Percentiles rank a stretch among this genome's conserved stretches.
These are phyloP conservation scores for Drosophila kanapiae DNA, from an alignment of 1,140 invertebrate genomes.

Conservation along the genomic window DNA sequence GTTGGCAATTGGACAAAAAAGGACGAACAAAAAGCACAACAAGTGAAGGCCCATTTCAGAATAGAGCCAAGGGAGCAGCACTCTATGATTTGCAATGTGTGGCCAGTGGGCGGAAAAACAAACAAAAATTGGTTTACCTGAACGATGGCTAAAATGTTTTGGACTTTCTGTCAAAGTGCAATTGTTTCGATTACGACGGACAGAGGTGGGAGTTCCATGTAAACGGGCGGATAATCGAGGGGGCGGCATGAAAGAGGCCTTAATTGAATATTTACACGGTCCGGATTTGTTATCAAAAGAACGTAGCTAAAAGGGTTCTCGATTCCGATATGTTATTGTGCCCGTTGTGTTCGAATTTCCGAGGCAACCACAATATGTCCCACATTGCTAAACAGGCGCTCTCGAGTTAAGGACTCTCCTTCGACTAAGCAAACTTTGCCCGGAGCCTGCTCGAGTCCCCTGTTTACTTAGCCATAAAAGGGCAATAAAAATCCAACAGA, in stretches of 20 bases:
- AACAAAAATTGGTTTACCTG: constrained; percentile 44
- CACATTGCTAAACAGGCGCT: constrained; percentile 9
- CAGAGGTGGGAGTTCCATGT: constrained; percentile 9
- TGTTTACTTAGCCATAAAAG: constrained; percentile 11
- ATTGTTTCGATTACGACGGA: constrained; percentile 29
- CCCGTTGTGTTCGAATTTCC: background rate
- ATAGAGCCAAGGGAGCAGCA: constrained; percentile 20
- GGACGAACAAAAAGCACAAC: constrained; percentile 14
- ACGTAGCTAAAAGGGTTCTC: background rate
- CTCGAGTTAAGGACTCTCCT: constrained; percentile 6
- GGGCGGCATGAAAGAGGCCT: background rate
- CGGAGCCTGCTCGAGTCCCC: background rate
- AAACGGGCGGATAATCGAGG: constrained; percentile 24
- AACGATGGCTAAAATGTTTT: constrained; percentile 30
- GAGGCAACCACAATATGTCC: constrained; percentile 4
- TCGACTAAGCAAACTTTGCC: constrained; percentile 7
- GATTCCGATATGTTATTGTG: background rate
- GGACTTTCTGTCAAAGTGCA: constrained; percentile 37
- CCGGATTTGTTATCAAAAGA: constrained; percentile 13
- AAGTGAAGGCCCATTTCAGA: constrained; percentile 38
- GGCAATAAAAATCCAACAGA: constrained; percentile 9
- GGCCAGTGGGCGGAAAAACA: constrained; percentile 33
- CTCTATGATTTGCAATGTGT: constrained; percentile 52
- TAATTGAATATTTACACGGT: constrained; percentile 58
- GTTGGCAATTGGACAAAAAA: constrained; percentile 36